phyloP scores from a whole-genome alignment of 2,113 vertebrate species.

The Gasterosteus aculeatus region DNA sequence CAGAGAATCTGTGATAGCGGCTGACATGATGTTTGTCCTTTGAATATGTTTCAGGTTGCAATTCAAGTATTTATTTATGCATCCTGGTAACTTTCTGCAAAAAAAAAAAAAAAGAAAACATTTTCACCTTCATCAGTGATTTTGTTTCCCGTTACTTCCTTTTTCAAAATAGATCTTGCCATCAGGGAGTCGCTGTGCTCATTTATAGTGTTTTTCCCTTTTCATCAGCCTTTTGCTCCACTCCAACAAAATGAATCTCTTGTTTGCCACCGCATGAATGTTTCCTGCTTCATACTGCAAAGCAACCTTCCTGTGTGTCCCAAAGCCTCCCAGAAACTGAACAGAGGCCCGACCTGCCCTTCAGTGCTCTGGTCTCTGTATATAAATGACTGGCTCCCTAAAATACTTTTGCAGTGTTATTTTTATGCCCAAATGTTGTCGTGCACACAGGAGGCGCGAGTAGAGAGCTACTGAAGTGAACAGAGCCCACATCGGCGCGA shows the following conservation, averaged over 20 bases:
- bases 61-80: background rate
- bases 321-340: background rate
- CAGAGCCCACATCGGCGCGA: slow-evolving; percentile 34
- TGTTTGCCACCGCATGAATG: background rate
- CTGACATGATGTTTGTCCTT: background rate
- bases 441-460: slow-evolving; percentile 10
- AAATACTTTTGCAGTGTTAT: background rate
- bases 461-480: background rate
- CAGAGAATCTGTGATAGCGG: no score
- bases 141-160: slow-evolving; percentile 1
- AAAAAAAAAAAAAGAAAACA: background rate
- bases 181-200: background rate
- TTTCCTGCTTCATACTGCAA: slow-evolving; percentile 21
- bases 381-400: background rate
- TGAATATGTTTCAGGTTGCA: background rate
- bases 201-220: background rate
- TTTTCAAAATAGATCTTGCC: background rate
- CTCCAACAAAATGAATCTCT: background rate
- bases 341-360: background rate
- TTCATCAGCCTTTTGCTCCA: background rate
- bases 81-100: background rate
- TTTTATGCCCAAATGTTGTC: slow-evolving; percentile 8
- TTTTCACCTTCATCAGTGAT: background rate
- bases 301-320: slow-evolving; percentile 17
- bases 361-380: slow-evolving; percentile 3